These are phyloP conservation scores for Chymomyza fuscimana DNA, from an alignment of 2,888 invertebrate species.

Conservation along the genomic window DNA sequence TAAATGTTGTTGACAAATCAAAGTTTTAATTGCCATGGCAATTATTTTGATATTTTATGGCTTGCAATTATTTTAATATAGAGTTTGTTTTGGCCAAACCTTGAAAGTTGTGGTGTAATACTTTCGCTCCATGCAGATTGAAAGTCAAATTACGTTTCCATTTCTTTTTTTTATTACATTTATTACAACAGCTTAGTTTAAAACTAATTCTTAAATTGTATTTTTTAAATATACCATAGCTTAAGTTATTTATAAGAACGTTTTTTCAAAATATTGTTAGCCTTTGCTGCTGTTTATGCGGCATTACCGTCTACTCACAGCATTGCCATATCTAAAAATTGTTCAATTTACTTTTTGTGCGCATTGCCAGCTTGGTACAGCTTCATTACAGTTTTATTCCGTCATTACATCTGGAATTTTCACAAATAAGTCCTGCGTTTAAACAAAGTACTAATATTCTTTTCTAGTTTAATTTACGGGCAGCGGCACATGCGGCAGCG, in stretches of 20 bases:
- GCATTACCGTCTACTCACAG: too few relatives aligned
- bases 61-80: not conserved
- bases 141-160: not conserved
- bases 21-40: not conserved
- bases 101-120: not conserved
- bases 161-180: not conserved
- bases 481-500: constrained; percentile 75
- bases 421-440: too few relatives aligned
- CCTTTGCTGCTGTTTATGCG: too few relatives aligned
- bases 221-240: not conserved
- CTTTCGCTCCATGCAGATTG: not conserved
- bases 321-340: too few relatives aligned
- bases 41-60: not conserved
- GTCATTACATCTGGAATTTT: not conserved
- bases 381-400: not conserved
- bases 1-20: not conserved
- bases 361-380: too few relatives aligned
- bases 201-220: not conserved
- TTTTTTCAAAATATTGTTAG: too few relatives aligned
- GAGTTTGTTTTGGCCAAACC: not conserved
- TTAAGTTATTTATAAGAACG: not conserved
- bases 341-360: too few relatives aligned
- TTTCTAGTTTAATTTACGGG: constrained; percentile 52
- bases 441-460: not conserved
- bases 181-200: not conserved